Percentiles rank a stretch among this genome's conserved stretches.
phyloP scores from a whole-genome alignment of 2,113 vertebrate species.

The Leptosomus discolor region DNA sequence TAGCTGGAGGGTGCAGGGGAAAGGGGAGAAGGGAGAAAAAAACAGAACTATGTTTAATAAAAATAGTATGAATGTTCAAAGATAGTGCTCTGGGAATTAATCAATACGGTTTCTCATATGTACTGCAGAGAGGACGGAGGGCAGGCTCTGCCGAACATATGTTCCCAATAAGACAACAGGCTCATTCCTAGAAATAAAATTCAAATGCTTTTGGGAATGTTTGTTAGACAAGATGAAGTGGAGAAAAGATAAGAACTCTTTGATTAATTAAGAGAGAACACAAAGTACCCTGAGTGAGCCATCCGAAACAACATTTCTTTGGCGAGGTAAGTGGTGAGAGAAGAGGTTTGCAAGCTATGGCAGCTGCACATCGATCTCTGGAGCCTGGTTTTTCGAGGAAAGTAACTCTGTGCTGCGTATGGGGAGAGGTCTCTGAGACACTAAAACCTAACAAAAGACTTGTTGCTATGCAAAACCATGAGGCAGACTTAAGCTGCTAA shows the following conservation, averaged over 20 bases:
- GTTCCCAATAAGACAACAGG: not conserved
- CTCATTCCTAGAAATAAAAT: conserved; percentile 38
- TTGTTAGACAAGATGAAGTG: not conserved
- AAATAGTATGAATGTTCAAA: not conserved
- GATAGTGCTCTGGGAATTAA: not conserved
- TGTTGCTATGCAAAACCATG: not conserved
- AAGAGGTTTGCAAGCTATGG: not conserved
- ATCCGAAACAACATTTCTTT: not conserved
- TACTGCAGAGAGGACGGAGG: not conserved
- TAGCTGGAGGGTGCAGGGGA: not conserved
- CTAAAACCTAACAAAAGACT: not conserved
- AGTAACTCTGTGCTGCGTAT: not conserved
- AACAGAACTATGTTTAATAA: not conserved
- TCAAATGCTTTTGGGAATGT: not conserved
- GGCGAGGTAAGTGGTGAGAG: not conserved
- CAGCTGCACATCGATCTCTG: not conserved
- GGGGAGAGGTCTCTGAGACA: not conserved
- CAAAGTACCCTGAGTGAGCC: not conserved
- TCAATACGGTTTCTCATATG: not conserved
- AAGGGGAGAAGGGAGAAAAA: not conserved
- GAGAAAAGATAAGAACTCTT: not conserved
- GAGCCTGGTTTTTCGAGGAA: not conserved
- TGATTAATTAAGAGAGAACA: conserved; percentile 15
- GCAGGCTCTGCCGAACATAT: not conserved
- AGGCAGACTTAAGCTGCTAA: not conserved